Base-by-base conservation (phyloP, 2,888 invertebrate genomes). In the Drosophila atripex region DNA sequence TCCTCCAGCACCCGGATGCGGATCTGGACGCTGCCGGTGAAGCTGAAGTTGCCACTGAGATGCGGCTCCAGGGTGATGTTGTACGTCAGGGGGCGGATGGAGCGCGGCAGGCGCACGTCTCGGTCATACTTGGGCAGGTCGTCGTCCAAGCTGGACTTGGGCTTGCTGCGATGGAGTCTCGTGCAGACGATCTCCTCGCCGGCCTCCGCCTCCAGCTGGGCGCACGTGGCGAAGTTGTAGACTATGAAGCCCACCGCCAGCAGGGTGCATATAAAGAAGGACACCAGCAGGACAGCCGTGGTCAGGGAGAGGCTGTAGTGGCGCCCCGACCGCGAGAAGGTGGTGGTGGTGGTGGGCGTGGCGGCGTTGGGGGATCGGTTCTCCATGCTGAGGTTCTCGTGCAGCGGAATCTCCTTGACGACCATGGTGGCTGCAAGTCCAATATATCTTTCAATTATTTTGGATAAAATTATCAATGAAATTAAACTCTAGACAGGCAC, bases 11-110 rank as follows among this genome's bases (percentile, higher is more conserved):
- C 94, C 64, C 93, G 92, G 51, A 97, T 88, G 16, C 93, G 84
- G 71, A 95, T 94, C 79, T 93, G 93, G 1, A 95, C 93, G 90
- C 94, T 94, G 41, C 97, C 97, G 71, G 94, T 92, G 88, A 96
- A 96, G 12, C 95, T 96, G 78, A 96, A 97, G 88, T 96, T 96
- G 1, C 94, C 94, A 86, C 94, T 94, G 63, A 97, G 93, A 79
- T 95, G 95, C 0, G 97, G 97, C 41, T 94, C 93, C 63, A 97
- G 91, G 73, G 94, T 93, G 3, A 97, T 90, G 70, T 94, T 93
- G 87, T 97, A 97, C 28, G 93, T 93, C 45, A 95, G 92, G 1
- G 97, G 97, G 53, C 93, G 91, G 0, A 96, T 92, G 43, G 94
- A 92, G 57, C 91, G 93, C 0, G 97, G 96, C 65, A 97, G 90